Conservation (phyloP, 2,888 invertebrate species). For the Lasioglossum villosulum region DNA sequence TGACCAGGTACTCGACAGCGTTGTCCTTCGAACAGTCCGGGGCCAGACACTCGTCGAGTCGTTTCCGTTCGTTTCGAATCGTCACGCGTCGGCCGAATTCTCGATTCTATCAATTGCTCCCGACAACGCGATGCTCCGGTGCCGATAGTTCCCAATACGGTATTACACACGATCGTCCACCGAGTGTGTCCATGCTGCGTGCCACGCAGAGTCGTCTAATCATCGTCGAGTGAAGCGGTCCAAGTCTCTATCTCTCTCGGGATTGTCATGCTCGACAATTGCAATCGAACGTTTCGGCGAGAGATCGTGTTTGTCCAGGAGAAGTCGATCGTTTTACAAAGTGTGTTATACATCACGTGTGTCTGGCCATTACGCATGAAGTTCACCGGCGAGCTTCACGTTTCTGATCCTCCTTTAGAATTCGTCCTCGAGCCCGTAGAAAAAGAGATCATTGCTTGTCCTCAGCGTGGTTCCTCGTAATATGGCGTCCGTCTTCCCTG, state of each 20-base stretch:
- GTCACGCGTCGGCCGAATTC: too few relatives aligned
- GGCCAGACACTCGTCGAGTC: constrained; percentile 50
- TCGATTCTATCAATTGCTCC: not conserved
- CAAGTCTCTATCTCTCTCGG: constrained; percentile 59
- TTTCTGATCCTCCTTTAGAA: not conserved
- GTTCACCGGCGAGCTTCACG: not conserved
- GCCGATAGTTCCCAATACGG: not conserved
- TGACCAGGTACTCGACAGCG: constrained; percentile 19
- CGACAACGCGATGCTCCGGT: constrained; percentile 14
- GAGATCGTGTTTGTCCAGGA: not conserved
- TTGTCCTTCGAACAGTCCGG: constrained; percentile 24
- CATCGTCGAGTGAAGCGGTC: constrained; percentile 19
- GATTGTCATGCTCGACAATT: constrained; percentile 29
- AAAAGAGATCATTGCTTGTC: constrained; percentile 81
- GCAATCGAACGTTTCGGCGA: not conserved
- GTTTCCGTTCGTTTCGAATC: constrained; percentile 1
- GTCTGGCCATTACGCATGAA: constrained; percentile 28
- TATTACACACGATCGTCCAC: not conserved
- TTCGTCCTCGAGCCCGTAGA: constrained; percentile 27
- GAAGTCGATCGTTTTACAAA: not conserved
- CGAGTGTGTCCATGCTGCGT: not conserved
- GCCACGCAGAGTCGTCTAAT: constrained; percentile 15
- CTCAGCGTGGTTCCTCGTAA: constrained; percentile 77
- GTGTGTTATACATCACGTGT: not conserved
- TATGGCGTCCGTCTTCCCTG: constrained; percentile 81